Conservation (phyloP, 2,113 vertebrate species). For the Alosa alosa region DNA sequence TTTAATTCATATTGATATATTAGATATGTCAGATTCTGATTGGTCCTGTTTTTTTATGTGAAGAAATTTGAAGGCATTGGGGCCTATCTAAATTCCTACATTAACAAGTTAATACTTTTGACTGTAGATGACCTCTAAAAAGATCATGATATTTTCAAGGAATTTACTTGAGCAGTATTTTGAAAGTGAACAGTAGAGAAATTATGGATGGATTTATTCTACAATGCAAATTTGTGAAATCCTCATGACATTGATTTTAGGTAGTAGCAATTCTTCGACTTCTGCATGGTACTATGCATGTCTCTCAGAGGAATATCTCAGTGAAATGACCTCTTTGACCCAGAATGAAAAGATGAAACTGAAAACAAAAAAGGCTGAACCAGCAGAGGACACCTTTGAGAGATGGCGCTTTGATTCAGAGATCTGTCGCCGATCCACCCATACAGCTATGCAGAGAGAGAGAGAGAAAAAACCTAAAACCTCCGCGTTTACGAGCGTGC, state of each 20-base stretch:
- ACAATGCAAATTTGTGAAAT: not conserved
- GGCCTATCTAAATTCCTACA: not conserved
- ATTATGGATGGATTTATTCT: not conserved
- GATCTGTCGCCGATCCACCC: not conserved
- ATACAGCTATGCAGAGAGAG: no score
- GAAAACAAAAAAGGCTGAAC: not conserved
- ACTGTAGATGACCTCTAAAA: not conserved
- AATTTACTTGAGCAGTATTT: no score
- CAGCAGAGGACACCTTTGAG: not conserved
- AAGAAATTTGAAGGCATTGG: not conserved
- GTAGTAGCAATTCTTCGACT: not conserved
- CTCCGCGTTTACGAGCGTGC: no score
- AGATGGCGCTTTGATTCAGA: not conserved
- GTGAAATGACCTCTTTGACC: not conserved
- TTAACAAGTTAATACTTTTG: not conserved
- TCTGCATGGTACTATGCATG: not conserved
- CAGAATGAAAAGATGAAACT: not conserved
- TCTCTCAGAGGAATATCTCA: not conserved
- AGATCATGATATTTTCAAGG: no score
- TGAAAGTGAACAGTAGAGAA: not conserved
- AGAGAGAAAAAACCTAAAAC: not conserved
- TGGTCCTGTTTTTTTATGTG: not conserved
- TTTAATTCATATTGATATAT: not conserved
- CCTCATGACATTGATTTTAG: not conserved
- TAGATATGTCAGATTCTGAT: not conserved